A percentile compares a stretch with the other conserved stretches of the same genome.
These are phyloP conservation scores for Drosophila repleta DNA, from an alignment of 1,140 invertebrate genomes.

Conservation along the genomic window DNA sequence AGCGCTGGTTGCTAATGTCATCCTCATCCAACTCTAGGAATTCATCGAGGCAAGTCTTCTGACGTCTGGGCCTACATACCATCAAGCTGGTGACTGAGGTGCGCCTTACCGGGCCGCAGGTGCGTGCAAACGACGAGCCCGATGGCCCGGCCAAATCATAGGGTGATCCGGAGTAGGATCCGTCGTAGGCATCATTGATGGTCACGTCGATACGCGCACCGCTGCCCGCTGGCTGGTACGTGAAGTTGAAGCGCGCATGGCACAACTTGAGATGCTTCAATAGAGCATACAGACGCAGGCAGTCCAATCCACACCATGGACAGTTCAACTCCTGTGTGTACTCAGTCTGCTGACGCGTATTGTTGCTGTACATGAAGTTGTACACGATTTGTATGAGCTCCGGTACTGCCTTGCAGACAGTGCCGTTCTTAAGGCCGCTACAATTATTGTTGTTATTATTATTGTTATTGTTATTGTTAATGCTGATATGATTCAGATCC, in stretches of 20 bases:
- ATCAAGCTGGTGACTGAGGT: constrained; percentile 95
- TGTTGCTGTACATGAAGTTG: constrained; percentile 98
- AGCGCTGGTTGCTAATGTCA: constrained; percentile 91
- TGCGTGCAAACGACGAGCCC: constrained; percentile 87
- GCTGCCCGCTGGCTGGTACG: constrained; percentile 87
- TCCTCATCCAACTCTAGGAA: constrained; percentile 93
- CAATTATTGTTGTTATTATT: constrained; percentile 66
- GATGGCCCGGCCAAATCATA: constrained; percentile 93
- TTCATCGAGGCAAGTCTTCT: constrained; percentile 90
- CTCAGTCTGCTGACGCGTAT: constrained; percentile 97
- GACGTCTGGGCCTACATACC: constrained; percentile 92
- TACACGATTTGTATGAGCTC: constrained; percentile 92
- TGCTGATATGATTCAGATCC: constrained; percentile 64
- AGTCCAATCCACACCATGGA: constrained; percentile 97
- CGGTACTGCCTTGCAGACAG: constrained; percentile 48
- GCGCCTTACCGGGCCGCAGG: constrained; percentile 91
- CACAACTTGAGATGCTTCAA: constrained; percentile 97
- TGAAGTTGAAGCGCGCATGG: constrained; percentile 96
- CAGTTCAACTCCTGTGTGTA: constrained; percentile 95
- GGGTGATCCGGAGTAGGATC: constrained; percentile 97
- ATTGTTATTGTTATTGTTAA: constrained; percentile 63
- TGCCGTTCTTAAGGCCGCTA: constrained; percentile 52
- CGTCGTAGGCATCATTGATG: constrained; percentile 97
- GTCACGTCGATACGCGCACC: constrained; percentile 97
- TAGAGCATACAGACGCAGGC: constrained; percentile 93